Evolutionary conservation across 1,140 invertebrate species (phyloP).

Genomic region (Megalopta genalis): DNA sequence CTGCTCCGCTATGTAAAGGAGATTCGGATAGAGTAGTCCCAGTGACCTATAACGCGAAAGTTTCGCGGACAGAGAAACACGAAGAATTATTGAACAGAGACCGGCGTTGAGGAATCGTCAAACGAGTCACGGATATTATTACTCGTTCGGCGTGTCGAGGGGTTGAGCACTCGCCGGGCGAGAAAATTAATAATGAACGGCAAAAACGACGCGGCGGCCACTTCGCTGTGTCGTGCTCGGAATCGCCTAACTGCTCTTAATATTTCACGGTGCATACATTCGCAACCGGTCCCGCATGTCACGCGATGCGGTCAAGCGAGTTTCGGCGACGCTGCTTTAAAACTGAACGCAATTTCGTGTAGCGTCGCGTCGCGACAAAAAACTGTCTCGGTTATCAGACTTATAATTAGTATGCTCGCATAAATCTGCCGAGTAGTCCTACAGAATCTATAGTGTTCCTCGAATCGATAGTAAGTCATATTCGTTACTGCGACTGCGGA

Average conservation of each 20-base stretch:
- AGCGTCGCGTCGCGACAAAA: not conserved
- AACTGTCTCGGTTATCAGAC: not conserved
- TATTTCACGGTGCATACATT: conserved; percentile 63
- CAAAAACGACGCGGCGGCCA: conserved; percentile 58
- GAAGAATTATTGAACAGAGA: conserved; percentile 14
- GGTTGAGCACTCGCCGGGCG: conserved; percentile 36
- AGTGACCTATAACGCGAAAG: not conserved
- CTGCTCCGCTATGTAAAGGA: not conserved
- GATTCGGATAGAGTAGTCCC: not conserved
- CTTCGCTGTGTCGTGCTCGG: conserved; percentile 54
- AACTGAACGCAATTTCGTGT: conserved; percentile 11
- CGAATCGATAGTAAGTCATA: no score
- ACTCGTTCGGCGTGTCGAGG: conserved; percentile 17
- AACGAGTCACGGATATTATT: conserved; percentile 40
- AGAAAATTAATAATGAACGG: conserved; percentile 69
- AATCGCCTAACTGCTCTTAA: conserved; percentile 62
- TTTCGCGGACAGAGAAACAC: not conserved
- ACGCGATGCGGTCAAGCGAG: conserved; percentile 62
- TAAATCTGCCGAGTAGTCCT: no score
- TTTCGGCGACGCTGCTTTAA: conserved; percentile 59
- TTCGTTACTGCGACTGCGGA: no score
- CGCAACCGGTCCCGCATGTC: conserved; percentile 49
- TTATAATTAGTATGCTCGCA: no score
- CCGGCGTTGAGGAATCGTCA: not conserved
- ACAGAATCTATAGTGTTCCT: no score